Percentiles rank a stretch among this genome's conserved stretches.
Evolutionary conservation across 2,888 invertebrate genomes (phyloP).

Genomic region (Cheilosia variabilis): DNA sequence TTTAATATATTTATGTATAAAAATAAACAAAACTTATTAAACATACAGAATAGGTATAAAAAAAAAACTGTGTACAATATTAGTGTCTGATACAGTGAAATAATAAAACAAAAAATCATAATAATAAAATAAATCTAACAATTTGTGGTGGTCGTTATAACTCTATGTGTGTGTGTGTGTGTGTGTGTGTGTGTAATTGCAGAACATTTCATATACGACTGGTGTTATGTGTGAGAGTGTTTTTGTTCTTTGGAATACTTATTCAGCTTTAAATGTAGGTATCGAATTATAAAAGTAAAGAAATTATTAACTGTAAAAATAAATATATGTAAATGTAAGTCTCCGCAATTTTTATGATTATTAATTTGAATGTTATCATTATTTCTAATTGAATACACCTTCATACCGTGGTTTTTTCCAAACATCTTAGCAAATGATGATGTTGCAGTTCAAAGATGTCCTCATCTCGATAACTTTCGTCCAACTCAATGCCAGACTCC

Average conservation of each 20-base stretch:
- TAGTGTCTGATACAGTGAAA: not conserved
- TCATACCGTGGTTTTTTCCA: conserved; percentile 98
- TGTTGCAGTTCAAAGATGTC: conserved; percentile 99
- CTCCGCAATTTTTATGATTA: conserved; percentile 25
- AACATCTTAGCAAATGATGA: conserved; percentile 97
- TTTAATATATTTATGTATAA: not conserved
- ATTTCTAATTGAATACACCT: conserved; percentile 47
- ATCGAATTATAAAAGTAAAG: conserved; percentile 46
- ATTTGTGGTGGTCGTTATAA: not conserved
- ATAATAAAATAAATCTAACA: not conserved
- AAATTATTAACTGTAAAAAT: conserved; percentile 74
- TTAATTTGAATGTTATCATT: conserved; percentile 25
- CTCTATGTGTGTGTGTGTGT: no score
- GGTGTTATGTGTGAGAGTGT: not conserved
- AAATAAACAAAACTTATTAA: conserved; percentile 13
- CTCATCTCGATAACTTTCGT: conserved; percentile 95
- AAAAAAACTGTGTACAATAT: conserved; percentile 6
- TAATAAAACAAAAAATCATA: not conserved
- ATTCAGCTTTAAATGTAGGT: conserved; percentile 11
- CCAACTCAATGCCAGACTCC: conserved; percentile 95
- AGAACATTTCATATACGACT: conserved; percentile 8
- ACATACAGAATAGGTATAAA: conserved; percentile 21
- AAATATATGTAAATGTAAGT: conserved; percentile 39
- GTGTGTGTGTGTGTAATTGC: no score
- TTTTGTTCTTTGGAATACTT: conserved; percentile 15